Evolutionary conservation across 1,140 invertebrate species (phyloP), one percentile per base, ranked within the genome.

Genomic region (Vanessa tameamea): DNA sequence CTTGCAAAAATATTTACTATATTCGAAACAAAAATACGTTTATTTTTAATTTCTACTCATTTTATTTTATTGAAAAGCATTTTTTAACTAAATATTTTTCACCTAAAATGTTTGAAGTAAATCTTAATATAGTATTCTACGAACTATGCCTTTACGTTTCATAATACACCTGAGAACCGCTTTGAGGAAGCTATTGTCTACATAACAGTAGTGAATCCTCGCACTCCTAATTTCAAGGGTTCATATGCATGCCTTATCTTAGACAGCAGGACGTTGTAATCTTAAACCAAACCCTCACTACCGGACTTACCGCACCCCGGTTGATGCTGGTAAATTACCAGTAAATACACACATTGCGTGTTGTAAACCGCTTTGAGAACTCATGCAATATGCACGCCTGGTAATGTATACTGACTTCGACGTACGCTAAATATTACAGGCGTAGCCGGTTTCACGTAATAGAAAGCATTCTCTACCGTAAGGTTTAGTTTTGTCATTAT

Each of bases 201-300:
- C 37, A 7, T 31, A 67, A 67, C 23, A 31, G 47, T 20, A 23
- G 23, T 37, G 50, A 53, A 37, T 67, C 37, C 20, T 55, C 16
- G 43, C 55, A 63, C 57, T 73, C 65, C 26, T 73, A 73, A 55
- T 48, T 73, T 68, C 69, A 71, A 76, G 74, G 64, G 74, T 76
- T 55, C 57, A 68, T 68, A 76, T 72, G 74, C 74, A 76, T 72
- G 74, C 64, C 74, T 76, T 76, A 76, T 76, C 74, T 71, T 48
- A 48, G n/a, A 73, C 57, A 71, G 64, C 61, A 69, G 26, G 55
- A 47, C 69, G 37, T 31, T 68, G 26, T 72, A 76, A 75, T 76
- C 74, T 63, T 63, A 55, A 57, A 55, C 55, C 47, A 31, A n/a
- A 20, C 63, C 57, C 37, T 64, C 68, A 73, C 55, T 16, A 37